Conservation (phyloP, 2,113 vertebrate species). For the Arizona elegans region DNA sequence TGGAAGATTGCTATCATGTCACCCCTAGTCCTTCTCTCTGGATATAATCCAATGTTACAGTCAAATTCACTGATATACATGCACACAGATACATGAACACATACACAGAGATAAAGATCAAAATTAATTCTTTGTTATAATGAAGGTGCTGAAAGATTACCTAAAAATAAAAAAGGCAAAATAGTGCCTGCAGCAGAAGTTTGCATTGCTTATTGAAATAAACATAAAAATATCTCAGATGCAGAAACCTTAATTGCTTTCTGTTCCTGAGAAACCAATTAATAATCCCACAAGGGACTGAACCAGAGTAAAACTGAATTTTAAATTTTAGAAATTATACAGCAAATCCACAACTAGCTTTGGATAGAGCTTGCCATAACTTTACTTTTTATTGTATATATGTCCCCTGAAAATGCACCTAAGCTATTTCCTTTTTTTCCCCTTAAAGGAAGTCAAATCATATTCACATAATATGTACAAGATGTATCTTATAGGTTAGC, state of each 20-base stretch:
- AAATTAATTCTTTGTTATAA: conserved; percentile 5
- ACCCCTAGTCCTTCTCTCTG: background rate
- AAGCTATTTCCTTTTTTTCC: background rate
- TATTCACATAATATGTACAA: background rate
- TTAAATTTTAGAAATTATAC: conserved; percentile 30
- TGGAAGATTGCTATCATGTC: background rate
- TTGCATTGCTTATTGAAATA: conserved; percentile 25
- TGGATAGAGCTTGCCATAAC: conserved; percentile 6
- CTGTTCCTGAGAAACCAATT: conserved; percentile 47
- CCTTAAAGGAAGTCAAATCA: background rate
- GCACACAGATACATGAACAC: background rate
- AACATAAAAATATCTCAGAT: conserved; percentile 34
- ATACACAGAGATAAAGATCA: background rate
- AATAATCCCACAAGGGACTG: conserved; percentile 42
- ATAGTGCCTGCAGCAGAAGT: background rate
- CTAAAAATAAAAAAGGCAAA: conserved; percentile 18
- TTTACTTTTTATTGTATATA: background rate
- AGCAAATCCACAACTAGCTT: conserved; percentile 5
- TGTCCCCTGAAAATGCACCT: background rate
- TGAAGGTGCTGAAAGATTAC: background rate
- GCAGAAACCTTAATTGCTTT: conserved; percentile 30
- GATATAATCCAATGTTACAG: background rate
- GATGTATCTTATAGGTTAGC: background rate
- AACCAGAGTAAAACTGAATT: conserved; percentile 23
- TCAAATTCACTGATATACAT: background rate